These are phyloP conservation scores for Luidia sarsii DNA, from an alignment of 53 echinoderm and acorn worm genomes.

Conservation along the genomic window DNA sequence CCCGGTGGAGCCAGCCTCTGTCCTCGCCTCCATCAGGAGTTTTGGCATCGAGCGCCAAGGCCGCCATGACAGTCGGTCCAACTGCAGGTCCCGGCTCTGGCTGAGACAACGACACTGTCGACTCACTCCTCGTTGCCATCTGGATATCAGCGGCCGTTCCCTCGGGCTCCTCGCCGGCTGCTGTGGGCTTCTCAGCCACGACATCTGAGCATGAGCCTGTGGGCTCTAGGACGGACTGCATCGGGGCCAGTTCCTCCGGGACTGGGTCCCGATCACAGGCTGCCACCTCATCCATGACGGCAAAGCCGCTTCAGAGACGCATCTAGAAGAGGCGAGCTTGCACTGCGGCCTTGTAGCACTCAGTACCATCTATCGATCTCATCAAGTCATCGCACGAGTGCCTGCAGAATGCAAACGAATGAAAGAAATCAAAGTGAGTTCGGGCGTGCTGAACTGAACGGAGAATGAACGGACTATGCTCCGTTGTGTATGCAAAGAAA, in stretches of 20 bases:
- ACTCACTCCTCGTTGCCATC: not conserved
- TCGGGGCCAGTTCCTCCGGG: constrained; percentile 21
- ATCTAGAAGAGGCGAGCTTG: no score
- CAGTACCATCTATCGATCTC: not conserved
- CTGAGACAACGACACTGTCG: not conserved
- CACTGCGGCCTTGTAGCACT: not conserved
- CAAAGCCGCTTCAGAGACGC: not conserved
- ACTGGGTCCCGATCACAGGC: constrained; percentile 12
- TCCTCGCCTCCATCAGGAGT: constrained; percentile 9
- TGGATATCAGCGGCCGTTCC: no score
- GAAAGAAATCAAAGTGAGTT: not conserved
- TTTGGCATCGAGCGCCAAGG: not conserved
- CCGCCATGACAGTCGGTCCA: no score
- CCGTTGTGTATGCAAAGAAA: no score
- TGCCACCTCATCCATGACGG: constrained; percentile 13
- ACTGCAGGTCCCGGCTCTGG: no score
- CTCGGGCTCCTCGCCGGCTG: not conserved
- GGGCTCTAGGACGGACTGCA: constrained; percentile 2
- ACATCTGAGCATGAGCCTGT: not conserved
- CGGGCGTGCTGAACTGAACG: no score
- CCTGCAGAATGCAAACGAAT: not conserved
- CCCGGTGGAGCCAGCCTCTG: constrained; percentile 41
- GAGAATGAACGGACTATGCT: no score
- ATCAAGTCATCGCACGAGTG: not conserved
- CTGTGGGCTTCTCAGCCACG: not conserved